These are phyloP conservation scores for Hylomyscus alleni DNA, from an alignment of 2,797 vertebrate species.

Conservation along the genomic window DNA sequence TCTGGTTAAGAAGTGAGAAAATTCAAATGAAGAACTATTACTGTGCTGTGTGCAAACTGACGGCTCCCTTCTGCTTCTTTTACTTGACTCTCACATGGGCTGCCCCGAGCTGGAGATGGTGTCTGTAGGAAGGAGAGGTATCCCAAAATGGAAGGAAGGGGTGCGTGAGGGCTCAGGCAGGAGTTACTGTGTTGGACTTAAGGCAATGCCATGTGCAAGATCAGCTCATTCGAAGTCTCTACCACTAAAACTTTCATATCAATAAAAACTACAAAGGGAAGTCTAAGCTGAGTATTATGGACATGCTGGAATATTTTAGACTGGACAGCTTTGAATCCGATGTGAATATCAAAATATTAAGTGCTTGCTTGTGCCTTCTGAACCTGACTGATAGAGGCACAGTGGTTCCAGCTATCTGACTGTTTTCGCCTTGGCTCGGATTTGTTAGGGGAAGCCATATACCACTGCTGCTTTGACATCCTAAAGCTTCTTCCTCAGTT, in stretches of 20 bases:
- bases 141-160: neutral
- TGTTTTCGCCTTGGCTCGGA: neutral
- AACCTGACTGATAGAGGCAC: neutral
- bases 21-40: constrained; percentile 33
- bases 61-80: neutral
- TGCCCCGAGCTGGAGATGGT: neutral
- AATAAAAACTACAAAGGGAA: neutral
- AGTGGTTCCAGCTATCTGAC: neutral
- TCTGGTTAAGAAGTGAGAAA: neutral
- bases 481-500: neutral
- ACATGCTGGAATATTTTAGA: neutral
- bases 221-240: neutral
- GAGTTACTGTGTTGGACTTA: neutral
- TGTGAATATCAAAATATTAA: neutral
- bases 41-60: neutral
- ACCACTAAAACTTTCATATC: neutral
- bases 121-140: neutral
- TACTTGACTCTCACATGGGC: neutral
- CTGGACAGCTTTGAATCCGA: neutral
- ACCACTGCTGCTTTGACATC: neutral
- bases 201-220: neutral
- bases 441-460: neutral
- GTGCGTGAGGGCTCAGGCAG: neutral
- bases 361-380: neutral
- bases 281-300: neutral